Evolutionary conservation across 2,888 invertebrate species (phyloP), one percentile per base, ranked within the genome.

Genomic region (Pycnomerus fuliginosus): DNA sequence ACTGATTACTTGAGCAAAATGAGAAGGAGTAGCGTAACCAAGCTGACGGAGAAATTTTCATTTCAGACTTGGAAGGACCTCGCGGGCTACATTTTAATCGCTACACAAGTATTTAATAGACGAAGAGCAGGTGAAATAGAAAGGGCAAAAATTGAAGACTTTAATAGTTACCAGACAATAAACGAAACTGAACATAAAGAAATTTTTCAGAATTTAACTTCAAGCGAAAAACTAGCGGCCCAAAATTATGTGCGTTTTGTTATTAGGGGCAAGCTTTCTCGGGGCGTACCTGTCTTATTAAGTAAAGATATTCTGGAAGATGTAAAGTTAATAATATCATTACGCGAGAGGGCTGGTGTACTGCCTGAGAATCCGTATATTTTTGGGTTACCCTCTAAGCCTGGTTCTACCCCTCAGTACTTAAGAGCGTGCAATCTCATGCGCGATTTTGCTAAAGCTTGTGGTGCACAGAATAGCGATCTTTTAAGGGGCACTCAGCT

Each of bases 61-160:
- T 17, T 16, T 12, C 13, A 41, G 14, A 31, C 13, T 4, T 51
- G 43, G 25, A 42, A 27, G 36, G n/a, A 35, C 11, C 23, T 51
- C 14, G 41, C 36, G 16, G 14, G 25, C 15, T 38, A 20, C 16
- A 48, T 43, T 5, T 42, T 48, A 17, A 48, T 42, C 15, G 35
- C 43, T 13, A 13, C 49, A 15, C 48, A 45, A 35, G 16, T 53
- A 17, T 52, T 50, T 37, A 52, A 52, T 32, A 10, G 47, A 33
- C 24, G 47, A 22, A 17, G 52, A 22, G 46, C 52, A 17, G 47
- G 49, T 4, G 47, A 49, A 37, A 13, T 52, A 4, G 36, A 52
- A 30, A 16, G 37, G 20, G 30, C 42, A 11, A 20, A 36, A 7
- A 40, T 52, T 13, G 17, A 14, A 17, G 44, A 52, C 29, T 44